Conservation (phyloP, 2,888 invertebrate species). For the Acheta domesticus region DNA sequence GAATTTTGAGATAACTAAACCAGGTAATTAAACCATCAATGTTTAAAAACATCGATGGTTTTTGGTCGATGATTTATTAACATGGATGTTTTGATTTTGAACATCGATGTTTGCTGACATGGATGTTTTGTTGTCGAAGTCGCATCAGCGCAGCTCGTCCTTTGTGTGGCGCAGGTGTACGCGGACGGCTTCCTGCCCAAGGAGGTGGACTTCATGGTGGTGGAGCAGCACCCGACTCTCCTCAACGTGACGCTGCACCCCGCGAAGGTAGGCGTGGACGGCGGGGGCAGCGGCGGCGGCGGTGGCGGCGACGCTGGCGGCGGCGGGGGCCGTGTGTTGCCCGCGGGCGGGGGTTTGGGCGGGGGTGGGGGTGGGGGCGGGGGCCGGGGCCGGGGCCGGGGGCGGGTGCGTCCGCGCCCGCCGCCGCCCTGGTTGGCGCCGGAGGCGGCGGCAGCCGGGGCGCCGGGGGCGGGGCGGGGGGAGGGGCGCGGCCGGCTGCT, state of each 20-base stretch:
- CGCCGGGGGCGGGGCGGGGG: slow-evolving; percentile 77
- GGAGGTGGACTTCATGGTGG: slow-evolving; percentile 81
- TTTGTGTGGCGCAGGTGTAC: slow-evolving; percentile 58
- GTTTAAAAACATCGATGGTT: too few relatives aligned
- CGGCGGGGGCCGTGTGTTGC: slow-evolving; percentile 66
- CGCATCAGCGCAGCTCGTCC: too few relatives aligned
- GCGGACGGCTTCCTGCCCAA: slow-evolving; percentile 80
- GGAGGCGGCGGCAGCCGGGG: slow-evolving; percentile 58
- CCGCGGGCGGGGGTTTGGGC: slow-evolving; percentile 73
- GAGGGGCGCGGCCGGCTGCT: slow-evolving; percentile 74
- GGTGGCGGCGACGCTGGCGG: slow-evolving; percentile 45
- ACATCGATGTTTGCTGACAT: too few relatives aligned
- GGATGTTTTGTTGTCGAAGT: too few relatives aligned
- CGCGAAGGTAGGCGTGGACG: slow-evolving; percentile 62
- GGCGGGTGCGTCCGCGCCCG: slow-evolving; percentile 70
- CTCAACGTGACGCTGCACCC: slow-evolving; percentile 78
- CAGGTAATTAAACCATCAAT: too few relatives aligned
- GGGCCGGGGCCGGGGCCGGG: slow-evolving; percentile 75
- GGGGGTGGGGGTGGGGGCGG: slow-evolving; percentile 76
- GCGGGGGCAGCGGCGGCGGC: slow-evolving; percentile 26
- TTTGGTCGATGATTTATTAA: too few relatives aligned
- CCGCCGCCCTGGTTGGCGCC: slow-evolving; percentile 49
- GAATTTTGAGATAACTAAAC: too few relatives aligned
- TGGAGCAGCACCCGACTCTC: slow-evolving; percentile 79
- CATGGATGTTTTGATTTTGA: too few relatives aligned